Conservation (phyloP, 30 jellyfish, hydroid and myxozoan species). For the Morbakka virulenta region DNA sequence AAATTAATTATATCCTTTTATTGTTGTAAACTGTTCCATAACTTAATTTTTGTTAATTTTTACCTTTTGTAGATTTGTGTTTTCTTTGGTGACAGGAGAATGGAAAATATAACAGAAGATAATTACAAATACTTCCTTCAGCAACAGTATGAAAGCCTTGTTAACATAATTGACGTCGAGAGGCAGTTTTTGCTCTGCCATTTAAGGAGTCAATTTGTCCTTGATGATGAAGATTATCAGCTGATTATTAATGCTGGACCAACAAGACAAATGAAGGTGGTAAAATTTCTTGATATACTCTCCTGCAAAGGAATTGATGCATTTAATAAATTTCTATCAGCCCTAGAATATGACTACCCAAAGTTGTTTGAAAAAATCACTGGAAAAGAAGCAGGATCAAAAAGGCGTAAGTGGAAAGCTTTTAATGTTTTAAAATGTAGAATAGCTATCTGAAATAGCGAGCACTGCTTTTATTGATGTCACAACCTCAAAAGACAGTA, state of each 20-base stretch:
- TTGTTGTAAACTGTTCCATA: too few species aligned
- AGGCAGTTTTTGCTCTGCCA: slow-evolving; percentile 67
- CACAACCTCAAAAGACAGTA: too few species aligned
- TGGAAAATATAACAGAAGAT: not conserved
- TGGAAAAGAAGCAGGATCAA: slow-evolving; percentile 54
- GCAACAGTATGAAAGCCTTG: not conserved
- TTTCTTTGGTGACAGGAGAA: too few species aligned
- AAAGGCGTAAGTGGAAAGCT: too few species aligned
- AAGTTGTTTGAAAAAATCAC: slow-evolving; percentile 56
- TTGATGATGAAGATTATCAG: slow-evolving; percentile 93
- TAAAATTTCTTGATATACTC: slow-evolving; percentile 79
- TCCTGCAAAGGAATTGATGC: slow-evolving; percentile 82
- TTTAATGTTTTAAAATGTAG: too few species aligned
- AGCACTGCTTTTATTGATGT: too few species aligned
- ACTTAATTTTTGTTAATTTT: too few species aligned
- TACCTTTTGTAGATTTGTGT: too few species aligned
- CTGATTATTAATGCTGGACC: slow-evolving; percentile 70
- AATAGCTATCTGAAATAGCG: too few species aligned
- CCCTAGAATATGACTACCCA: slow-evolving; percentile 76
- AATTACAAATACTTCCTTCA: not conserved
- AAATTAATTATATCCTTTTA: too few species aligned
- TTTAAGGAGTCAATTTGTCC: slow-evolving; percentile 69
- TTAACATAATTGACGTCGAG: slow-evolving; percentile 62
- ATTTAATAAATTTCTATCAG: slow-evolving; percentile 42
- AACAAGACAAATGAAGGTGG: slow-evolving; percentile 70